phyloP scores from a whole-genome alignment of 2,797 vertebrate genomes.

The Arrhamphus sclerolepis region DNA sequence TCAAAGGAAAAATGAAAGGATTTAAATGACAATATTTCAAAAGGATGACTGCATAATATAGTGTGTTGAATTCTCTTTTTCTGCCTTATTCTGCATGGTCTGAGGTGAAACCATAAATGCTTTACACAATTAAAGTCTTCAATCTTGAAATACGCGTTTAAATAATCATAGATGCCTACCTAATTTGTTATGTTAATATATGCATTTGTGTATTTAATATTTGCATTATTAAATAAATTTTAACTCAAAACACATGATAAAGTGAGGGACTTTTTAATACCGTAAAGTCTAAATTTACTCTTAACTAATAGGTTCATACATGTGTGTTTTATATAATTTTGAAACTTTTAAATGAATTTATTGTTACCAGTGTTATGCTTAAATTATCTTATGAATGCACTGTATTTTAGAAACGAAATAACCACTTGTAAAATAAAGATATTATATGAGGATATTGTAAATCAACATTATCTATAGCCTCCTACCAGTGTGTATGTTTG shows the following conservation, averaged over 20 bases:
- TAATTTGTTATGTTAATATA: neutral
- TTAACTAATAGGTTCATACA: no score
- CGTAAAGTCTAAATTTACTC: no score
- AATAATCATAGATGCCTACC: neutral
- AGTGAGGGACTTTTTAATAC: neutral
- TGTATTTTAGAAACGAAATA: neutral
- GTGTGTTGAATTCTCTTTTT: constrained; percentile 33
- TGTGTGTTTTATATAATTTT: no score
- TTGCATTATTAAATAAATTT: neutral
- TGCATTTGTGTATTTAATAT: neutral
- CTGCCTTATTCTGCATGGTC: constrained; percentile 13
- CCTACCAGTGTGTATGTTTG: constrained; percentile 27
- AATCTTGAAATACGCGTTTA: neutral
- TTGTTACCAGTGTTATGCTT: neutral
- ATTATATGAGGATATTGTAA: neutral
- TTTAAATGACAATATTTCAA: constrained; percentile 61
- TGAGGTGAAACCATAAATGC: constrained; percentile 11
- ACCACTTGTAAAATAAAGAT: neutral
- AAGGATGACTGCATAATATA: constrained; percentile 58
- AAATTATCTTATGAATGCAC: neutral
- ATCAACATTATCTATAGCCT: neutral
- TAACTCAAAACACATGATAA: neutral
- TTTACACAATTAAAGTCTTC: constrained; percentile 11
- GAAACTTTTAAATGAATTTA: no score
- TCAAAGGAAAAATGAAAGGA: constrained; percentile 57